These are phyloP conservation scores for Argyresthia albistria DNA, from an alignment of 2,888 invertebrate species.

Conservation along the genomic window DNA sequence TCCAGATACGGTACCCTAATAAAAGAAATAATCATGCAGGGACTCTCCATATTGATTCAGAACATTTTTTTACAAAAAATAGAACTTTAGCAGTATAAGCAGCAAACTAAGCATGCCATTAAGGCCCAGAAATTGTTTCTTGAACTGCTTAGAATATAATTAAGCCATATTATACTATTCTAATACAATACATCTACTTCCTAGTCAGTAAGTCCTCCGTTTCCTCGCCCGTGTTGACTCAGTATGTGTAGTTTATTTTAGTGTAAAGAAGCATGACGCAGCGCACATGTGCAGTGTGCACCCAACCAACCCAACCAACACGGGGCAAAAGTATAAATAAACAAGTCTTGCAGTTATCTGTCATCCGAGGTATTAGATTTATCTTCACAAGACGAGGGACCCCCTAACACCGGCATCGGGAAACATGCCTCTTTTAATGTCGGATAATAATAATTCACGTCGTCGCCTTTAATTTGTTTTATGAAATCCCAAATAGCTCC, in stretches of 20 bases:
- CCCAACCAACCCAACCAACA: conserved; percentile 39
- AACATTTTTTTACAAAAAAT: too few species aligned
- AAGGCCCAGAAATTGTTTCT: too few species aligned
- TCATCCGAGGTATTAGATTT: conserved; percentile 69
- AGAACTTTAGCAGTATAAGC: too few species aligned
- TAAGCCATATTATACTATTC: too few species aligned
- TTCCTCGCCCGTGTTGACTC: conserved; percentile 39
- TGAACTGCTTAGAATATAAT: too few species aligned
- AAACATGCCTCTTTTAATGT: conserved; percentile 27
- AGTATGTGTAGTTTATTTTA: conserved; percentile 56
- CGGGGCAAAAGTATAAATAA: conserved; percentile 67
- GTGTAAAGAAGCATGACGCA: conserved; percentile 41
- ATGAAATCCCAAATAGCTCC: background rate
- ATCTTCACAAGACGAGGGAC: conserved; percentile 67
- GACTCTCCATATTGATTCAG: too few species aligned
- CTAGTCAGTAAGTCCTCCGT: conserved; percentile 6
- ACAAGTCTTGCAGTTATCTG: conserved; percentile 70
- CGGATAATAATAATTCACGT: conserved; percentile 28
- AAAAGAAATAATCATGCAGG: too few species aligned
- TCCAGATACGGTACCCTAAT: too few species aligned
- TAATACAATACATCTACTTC: too few species aligned
- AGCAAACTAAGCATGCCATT: too few species aligned
- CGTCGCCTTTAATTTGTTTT: conserved; percentile 12
- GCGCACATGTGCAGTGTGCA: conserved; percentile 57
- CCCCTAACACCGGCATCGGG: conserved; percentile 24